Evolutionary conservation across 2,888 invertebrate species (phyloP).

Genomic region (Silvanus unidentatus): DNA sequence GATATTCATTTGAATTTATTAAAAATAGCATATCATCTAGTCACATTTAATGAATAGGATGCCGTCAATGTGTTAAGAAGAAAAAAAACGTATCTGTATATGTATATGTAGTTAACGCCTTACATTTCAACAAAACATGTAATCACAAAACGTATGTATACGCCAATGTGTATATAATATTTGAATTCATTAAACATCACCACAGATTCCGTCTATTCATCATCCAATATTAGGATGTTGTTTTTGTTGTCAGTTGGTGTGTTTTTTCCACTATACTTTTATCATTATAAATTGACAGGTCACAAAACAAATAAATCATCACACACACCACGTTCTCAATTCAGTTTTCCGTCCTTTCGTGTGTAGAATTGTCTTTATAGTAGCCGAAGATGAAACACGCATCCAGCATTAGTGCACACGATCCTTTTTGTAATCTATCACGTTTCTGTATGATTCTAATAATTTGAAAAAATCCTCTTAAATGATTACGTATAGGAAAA

Average conservation of each 20-base stretch:
- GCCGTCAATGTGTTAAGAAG: neutral
- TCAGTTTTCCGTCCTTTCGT: too few species aligned
- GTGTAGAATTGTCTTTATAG: too few species aligned
- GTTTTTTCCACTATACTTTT: neutral
- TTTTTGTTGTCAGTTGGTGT: neutral
- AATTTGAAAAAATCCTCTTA: too few species aligned
- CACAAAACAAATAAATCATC: neutral
- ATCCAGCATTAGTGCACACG: too few species aligned
- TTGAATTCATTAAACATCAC: neutral
- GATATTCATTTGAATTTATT: too few species aligned
- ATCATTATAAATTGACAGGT: conserved; percentile 1
- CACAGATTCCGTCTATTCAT: conserved; percentile 1
- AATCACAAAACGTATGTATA: neutral
- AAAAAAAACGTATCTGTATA: conserved; percentile 1
- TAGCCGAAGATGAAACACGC: too few species aligned
- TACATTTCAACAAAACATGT: conserved; percentile 3
- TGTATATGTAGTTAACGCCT: neutral
- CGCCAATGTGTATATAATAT: neutral
- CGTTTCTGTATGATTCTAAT: too few species aligned
- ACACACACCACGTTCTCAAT: too few species aligned
- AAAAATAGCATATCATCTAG: conserved; percentile 1
- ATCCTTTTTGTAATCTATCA: too few species aligned
- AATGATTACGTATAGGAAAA: too few species aligned
- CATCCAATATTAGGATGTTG: conserved; percentile 3
- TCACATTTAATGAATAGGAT: neutral